Evolutionary conservation across 2,113 vertebrate genomes (phyloP).

Genomic region (Siphamia tubifer): DNA sequence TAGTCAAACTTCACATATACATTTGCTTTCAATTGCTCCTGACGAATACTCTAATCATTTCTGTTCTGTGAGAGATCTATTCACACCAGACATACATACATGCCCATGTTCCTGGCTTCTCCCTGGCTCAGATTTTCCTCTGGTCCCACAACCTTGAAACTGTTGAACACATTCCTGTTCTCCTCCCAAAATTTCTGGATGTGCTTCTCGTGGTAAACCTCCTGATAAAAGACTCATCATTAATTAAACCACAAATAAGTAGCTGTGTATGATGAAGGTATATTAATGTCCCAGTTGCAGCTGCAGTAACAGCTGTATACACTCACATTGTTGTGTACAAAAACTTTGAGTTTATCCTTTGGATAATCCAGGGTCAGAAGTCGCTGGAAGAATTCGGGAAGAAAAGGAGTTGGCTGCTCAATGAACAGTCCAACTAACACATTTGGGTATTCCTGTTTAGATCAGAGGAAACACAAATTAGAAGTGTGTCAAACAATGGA

Average conservation of each 20-base stretch:
- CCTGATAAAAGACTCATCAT: constrained; percentile 73
- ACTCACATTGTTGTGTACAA: constrained; percentile 96
- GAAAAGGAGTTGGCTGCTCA: constrained; percentile 96
- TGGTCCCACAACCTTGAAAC: constrained; percentile 94
- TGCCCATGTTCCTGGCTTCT: constrained; percentile 97
- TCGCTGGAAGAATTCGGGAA: constrained; percentile 91
- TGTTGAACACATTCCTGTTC: constrained; percentile 84
- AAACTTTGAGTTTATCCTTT: constrained; percentile 87
- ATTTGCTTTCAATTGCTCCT: too few relatives aligned
- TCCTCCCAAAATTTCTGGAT: constrained; percentile 94
- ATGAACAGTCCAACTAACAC: constrained; percentile 93
- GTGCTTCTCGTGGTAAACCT: constrained; percentile 98
- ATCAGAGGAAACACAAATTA: constrained; percentile 41
- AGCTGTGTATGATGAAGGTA: not conserved
- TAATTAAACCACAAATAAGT: not conserved
- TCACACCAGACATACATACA: constrained; percentile 80
- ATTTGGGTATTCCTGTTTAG: constrained; percentile 86
- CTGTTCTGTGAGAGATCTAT: constrained; percentile 2
- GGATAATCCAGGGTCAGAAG: constrained; percentile 90
- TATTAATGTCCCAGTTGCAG: not conserved
- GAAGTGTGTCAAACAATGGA: constrained; percentile 15
- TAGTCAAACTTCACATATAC: too few relatives aligned
- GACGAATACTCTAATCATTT: too few relatives aligned
- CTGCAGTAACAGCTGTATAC: constrained; percentile 23
- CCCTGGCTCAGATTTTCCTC: constrained; percentile 95